phyloP scores from a whole-genome alignment of 1,140 invertebrate genomes.

The Drosophila pruinosa region DNA sequence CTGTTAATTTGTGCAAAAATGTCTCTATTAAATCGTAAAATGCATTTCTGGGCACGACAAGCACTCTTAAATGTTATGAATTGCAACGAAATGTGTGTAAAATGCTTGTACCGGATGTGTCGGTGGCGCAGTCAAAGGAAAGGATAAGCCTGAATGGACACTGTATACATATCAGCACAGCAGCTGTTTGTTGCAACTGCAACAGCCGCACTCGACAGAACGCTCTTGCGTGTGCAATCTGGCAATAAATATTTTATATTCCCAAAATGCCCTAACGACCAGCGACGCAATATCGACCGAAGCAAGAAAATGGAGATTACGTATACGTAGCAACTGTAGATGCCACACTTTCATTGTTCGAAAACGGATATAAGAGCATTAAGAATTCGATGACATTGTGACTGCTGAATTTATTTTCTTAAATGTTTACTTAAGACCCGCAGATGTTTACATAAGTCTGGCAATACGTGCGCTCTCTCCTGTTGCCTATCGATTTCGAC shows the following conservation, averaged over 20 bases:
- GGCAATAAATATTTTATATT: slow-evolving; percentile 77
- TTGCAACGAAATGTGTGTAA: slow-evolving; percentile 47
- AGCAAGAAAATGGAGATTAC: not conserved
- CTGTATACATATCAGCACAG: slow-evolving; percentile 45
- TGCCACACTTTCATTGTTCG: not conserved
- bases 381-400: not conserved
- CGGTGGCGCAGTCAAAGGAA: slow-evolving; percentile 55
- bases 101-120: slow-evolving; percentile 49
- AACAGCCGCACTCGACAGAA: slow-evolving; percentile 18
- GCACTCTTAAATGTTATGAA: slow-evolving; percentile 56
- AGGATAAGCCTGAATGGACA: slow-evolving; percentile 62
- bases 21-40: slow-evolving; percentile 69
- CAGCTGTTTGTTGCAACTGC: slow-evolving; percentile 2
- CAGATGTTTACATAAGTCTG: slow-evolving; percentile 19
- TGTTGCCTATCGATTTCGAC: no score
- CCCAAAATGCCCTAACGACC: slow-evolving; percentile 41
- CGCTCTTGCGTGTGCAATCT: slow-evolving; percentile 63
- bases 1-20: slow-evolving; percentile 71
- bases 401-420: slow-evolving; percentile 28
- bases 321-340: not conserved
- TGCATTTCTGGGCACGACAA: slow-evolving; percentile 1
- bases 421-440: slow-evolving; percentile 28
- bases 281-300: slow-evolving; percentile 31
- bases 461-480: not conserved
- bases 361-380: not conserved